Base-by-base conservation (phyloP, 2,888 invertebrate species). In the Bombyx huttoni region DNA sequence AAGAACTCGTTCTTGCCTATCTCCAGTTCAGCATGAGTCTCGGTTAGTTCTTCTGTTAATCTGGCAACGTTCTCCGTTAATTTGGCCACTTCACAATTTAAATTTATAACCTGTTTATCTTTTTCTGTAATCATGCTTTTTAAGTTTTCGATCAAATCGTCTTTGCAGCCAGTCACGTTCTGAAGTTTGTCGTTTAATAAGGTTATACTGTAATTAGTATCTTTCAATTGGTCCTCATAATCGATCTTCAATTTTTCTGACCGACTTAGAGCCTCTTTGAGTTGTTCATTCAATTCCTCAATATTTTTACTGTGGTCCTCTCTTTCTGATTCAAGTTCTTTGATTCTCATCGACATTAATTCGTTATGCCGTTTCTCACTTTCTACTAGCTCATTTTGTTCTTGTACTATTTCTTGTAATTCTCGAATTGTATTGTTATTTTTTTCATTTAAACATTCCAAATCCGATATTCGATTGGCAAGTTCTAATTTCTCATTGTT, bases 181-280 rank as follows among this genome's bases (percentile, higher is more conserved):
- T 87, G 80, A 50, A 91, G 56, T 52, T 79, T 77, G 55, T 89
- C 82, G 57, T 84, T 74, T 50, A 85, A 66, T 58, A 70, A 68
- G 9, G 59, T 62, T 13, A 80, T 67, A 64, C 89, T 81, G 52
- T 70, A 63, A 53, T 76, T 74, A 50, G 78, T 75, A 56, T 88
- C 83, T 58, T 84, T 85, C 56, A 78, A 75, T 54, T 68, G 73
- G 47, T 78, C 75, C 65, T 89, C 89, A 54, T 90, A 74, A 53
- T 90, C 83, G 40, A 74, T 69, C 52, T 88, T 73, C 53, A 68
- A 62, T 48, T 67, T 68, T 55, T 75, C 65, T 48, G 71, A 56
- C 24, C 57, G 52, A 58, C 54, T 67, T 65, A 53, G 52, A 10
- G 61, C 53, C 53, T 73, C 62, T 46, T 65, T 58, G 8, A 73